These are phyloP conservation scores for Perodicticus potto DNA, from an alignment of 2,797 vertebrate genomes.

Conservation along the genomic window DNA sequence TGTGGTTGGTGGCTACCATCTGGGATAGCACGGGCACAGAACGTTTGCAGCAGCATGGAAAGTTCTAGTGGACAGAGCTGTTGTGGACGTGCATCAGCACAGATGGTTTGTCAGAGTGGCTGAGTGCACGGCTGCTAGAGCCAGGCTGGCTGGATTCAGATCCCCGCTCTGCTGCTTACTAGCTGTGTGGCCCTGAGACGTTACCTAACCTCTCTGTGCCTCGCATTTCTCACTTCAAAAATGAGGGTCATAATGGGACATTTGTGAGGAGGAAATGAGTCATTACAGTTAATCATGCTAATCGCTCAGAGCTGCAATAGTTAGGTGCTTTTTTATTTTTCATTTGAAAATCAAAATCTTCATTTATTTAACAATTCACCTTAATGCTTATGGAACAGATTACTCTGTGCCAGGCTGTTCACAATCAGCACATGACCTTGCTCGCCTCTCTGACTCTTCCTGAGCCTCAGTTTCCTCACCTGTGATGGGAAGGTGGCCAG, in stretches of 20 bases:
- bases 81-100: rapidly evolving
- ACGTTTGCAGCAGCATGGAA: too few relatives aligned
- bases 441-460: not conserved
- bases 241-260: not conserved
- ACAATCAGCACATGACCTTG: not conserved
- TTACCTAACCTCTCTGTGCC: not conserved
- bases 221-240: not conserved
- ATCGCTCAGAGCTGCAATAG: not conserved
- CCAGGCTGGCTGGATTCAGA: not conserved
- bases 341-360: conserved; percentile 65
- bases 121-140: too few relatives aligned
- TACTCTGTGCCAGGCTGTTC: not conserved
- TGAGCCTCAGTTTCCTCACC: not conserved
- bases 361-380: not conserved
- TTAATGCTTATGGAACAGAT: not conserved
- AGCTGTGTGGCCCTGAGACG: not conserved
- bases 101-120: not conserved
- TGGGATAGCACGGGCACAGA: not conserved
- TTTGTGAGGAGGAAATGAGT: conserved; percentile 9
- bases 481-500: not conserved
- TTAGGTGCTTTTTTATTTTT: conserved; percentile 16
- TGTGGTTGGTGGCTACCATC: not conserved
- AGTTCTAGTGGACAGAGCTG: not conserved
- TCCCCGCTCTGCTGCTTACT: not conserved
- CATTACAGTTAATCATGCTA: not conserved